Conservation (phyloP, 2,888 invertebrate species). For the Baronia brevicornis region DNA sequence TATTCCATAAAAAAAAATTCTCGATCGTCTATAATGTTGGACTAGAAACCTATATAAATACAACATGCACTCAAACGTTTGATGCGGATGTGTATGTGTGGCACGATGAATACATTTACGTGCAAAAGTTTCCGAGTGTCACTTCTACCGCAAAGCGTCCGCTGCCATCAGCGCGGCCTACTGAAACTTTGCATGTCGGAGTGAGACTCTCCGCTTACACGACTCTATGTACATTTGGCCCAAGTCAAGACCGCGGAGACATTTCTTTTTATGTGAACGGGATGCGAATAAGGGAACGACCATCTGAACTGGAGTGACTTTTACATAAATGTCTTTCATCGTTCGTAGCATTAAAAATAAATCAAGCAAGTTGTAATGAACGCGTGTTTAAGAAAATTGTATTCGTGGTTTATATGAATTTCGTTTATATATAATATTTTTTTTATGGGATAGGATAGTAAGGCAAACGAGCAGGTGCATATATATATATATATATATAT, state of each 20-base stretch:
- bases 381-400: too few species aligned
- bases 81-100: not conserved
- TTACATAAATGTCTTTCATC: too few species aligned
- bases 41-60: conserved; percentile 1
- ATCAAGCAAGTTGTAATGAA: too few species aligned
- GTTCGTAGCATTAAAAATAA: too few species aligned
- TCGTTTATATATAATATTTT: too few species aligned
- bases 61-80: conserved; percentile 5
- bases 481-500: too few species aligned
- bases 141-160: conserved; percentile 22
- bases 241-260: conserved; percentile 8
- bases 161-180: conserved; percentile 21
- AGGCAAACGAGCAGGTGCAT: too few species aligned
- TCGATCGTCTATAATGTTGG: too few species aligned
- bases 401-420: too few species aligned
- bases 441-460: too few species aligned
- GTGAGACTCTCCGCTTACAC: conserved; percentile 16
- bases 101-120: conserved; percentile 12
- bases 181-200: conserved; percentile 24
- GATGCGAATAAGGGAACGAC: conserved; percentile 1
- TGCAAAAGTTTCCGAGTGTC: conserved; percentile 14
- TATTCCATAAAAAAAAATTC: too few species aligned
- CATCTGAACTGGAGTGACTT: too few species aligned
- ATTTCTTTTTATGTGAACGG: conserved; percentile 9
- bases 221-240: conserved; percentile 9